Evolutionary conservation across 2,888 invertebrate species (phyloP).

Genomic region (Tipula helvola): DNA sequence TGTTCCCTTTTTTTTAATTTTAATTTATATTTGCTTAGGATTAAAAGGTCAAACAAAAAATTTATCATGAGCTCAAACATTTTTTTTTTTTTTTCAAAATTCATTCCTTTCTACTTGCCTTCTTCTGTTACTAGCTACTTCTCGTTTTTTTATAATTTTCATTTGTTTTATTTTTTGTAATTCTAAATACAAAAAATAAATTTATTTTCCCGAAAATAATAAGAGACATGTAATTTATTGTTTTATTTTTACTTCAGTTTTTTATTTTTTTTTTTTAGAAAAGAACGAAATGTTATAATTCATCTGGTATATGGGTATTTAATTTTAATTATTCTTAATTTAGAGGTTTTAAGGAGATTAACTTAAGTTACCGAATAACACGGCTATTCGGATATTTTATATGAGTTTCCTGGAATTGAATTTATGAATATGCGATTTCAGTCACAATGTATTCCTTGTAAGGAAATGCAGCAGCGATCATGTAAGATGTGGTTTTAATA

Average conservation of each 20-base stretch:
- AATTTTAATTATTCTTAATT: background rate
- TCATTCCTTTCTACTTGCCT: background rate
- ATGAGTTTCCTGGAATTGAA: background rate
- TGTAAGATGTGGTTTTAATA: too few relatives aligned
- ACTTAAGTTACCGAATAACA: background rate
- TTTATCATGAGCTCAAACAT: background rate
- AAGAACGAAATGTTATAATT: background rate
- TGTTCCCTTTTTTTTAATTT: background rate
- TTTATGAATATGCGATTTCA: too few relatives aligned
- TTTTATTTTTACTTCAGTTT: background rate
- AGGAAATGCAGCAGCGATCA: too few relatives aligned
- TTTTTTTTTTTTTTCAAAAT: background rate
- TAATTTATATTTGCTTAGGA: constrained; percentile 8
- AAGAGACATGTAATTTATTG: background rate
- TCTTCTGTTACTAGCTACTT: background rate
- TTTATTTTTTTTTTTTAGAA: background rate
- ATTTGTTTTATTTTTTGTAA: background rate
- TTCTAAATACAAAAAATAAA: background rate
- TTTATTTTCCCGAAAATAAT: background rate
- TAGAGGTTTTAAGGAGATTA: background rate
- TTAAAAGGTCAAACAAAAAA: constrained; percentile 7
- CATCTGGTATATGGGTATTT: background rate
- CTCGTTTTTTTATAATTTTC: background rate
- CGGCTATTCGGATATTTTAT: background rate
- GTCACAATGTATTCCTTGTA: too few relatives aligned